Conservation (phyloP, 1,140 invertebrate species). For the Caenorhabditis latens region DNA sequence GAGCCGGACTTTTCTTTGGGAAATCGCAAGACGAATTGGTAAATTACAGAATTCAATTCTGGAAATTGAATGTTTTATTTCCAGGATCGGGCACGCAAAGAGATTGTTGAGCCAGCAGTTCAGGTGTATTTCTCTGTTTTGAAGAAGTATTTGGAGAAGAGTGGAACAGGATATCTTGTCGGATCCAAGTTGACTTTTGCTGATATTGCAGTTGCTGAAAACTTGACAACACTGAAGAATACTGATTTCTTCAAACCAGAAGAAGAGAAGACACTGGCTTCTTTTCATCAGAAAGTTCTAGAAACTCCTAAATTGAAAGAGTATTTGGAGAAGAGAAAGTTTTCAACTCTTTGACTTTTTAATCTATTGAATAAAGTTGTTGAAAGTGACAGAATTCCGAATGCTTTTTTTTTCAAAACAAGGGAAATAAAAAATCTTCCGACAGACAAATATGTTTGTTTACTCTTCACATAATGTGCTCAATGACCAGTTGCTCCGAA, state of each 20-base stretch:
- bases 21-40: conserved; percentile 41
- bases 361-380: background rate
- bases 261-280: background rate
- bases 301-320: conserved; percentile 26
- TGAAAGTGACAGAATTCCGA: too few relatives aligned
- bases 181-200: conserved; percentile 43
- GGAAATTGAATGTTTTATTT: background rate
- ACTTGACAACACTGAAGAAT: conserved; percentile 39
- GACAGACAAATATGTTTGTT: background rate
- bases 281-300: background rate
- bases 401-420: background rate
- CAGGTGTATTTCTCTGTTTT: background rate
- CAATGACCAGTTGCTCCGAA: background rate
- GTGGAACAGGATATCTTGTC: conserved; percentile 24
- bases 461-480: background rate
- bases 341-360: background rate
- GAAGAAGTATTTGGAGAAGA: background rate
- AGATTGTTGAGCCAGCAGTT: conserved; percentile 1
- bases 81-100: conserved; percentile 36
- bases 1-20: conserved; percentile 19
- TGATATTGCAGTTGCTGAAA: conserved; percentile 44
- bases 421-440: background rate
- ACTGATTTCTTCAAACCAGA: background rate
- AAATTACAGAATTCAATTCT: background rate
- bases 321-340: background rate